phyloP scores from a whole-genome alignment of 2,113 vertebrate genomes.

The Theropithecus gelada region DNA sequence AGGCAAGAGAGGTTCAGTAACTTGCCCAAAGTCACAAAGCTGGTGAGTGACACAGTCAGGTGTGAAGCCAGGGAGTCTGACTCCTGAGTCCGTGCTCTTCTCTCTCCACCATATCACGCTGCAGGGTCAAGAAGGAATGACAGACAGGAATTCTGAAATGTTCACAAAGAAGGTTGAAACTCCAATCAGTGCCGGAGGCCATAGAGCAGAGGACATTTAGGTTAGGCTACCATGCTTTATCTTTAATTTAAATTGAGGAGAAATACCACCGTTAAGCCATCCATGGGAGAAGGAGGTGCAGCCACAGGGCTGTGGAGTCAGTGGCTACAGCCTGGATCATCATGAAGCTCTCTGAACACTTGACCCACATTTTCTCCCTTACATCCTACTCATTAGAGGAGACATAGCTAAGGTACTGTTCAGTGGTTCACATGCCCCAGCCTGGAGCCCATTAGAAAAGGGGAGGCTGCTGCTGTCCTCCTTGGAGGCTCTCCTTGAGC shows the following conservation, averaged over 20 bases:
- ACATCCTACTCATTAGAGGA: not conserved
- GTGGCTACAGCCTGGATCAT: not conserved
- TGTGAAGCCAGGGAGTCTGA: not conserved
- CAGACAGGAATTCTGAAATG: not conserved
- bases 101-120: not conserved
- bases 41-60: not conserved
- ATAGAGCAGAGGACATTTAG: not conserved
- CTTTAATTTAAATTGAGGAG: not conserved
- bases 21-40: not conserved
- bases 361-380: not conserved
- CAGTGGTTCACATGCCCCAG: not conserved
- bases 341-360: not conserved
- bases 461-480: not conserved
- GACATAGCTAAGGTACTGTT: not conserved
- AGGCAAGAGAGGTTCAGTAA: not conserved
- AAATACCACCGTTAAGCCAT: not conserved
- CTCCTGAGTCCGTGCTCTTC: not conserved
- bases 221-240: not conserved
- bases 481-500: rapidly evolving
- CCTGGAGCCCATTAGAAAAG: not conserved
- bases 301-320: not conserved
- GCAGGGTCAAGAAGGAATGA: not conserved
- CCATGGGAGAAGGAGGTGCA: not conserved
- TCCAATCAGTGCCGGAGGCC: not conserved
- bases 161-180: not conserved